Evolutionary conservation across 1,140 invertebrate species (phyloP), one percentile per base, ranked within the genome.

Genomic region (Meloidogyne exigua): DNA sequence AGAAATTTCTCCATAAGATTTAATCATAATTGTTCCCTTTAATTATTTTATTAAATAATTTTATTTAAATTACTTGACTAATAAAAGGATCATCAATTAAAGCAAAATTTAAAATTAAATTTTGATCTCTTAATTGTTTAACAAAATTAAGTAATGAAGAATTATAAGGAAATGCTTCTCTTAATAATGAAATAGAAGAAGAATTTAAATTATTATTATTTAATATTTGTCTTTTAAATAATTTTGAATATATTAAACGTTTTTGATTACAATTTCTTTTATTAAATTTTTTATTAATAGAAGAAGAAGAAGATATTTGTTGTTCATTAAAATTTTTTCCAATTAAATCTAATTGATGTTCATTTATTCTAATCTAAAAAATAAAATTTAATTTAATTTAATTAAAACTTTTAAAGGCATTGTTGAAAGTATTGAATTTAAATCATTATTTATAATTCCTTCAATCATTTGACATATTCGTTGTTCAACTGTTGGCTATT

Each of bases 401-500:
- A 1, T 11, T 12, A n/a, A 63, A 57, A 87, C 85, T 63, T 87
- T 87, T 36, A 87, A 76, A 13, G 85, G 85, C 82, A 87, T 87
- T 32, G 83, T 87, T 21, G 82, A 78, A 28, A 87, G 67, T 12
- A 87, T 77, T n/a, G 64, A 70, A 72, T 87, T 87, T 84, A 87
- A 87, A 67, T 87, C 85, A 23, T 76, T 32, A 63, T 87, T 85
- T 57, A 87, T 86, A 9, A 87, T 81, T 18, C 76, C 79, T 66
- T 87, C 81, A 70, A 87, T 87, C 86, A 87, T 87, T 75, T 87
- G 81, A 67, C 85, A 87, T 82, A 87, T 87, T 69, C 85, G 68
- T 68, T 85, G 83, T 72, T 87, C 85, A 18, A 87, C 86, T 71
- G 79, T 87, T 21, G 85, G 85, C 72, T 73, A 39, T n/a, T n/a